phyloP scores from a whole-genome alignment of 2,113 vertebrate species.

The Micromys minutus region DNA sequence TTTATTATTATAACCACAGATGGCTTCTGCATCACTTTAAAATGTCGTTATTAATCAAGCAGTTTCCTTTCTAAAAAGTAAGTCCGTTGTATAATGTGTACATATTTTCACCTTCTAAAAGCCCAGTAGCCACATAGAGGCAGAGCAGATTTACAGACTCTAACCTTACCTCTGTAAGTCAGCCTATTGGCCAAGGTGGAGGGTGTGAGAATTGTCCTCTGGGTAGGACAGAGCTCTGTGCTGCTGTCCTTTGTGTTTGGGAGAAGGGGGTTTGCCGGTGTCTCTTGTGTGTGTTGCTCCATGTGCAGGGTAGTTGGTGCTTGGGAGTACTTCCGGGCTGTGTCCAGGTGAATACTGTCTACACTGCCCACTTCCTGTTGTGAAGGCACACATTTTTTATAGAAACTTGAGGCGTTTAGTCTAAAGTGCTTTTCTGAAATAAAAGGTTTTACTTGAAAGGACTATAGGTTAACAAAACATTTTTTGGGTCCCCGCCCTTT shows the following conservation, averaged over 20 bases:
- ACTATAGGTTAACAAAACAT: not conserved
- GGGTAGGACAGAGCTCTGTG: not conserved
- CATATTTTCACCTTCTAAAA: not conserved
- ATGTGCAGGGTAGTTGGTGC: fast-evolving
- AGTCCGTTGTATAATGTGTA: not conserved
- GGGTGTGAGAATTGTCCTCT: not conserved
- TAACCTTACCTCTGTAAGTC: not conserved
- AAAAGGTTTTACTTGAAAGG: not conserved
- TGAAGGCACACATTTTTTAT: not conserved
- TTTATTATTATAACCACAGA: not conserved
- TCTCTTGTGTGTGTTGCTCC: not conserved
- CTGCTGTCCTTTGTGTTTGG: not conserved
- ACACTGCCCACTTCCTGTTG: fast-evolving
- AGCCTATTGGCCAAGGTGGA: not conserved
- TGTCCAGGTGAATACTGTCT: not conserved
- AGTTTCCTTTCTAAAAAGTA: not conserved
- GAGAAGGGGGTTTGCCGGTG: not conserved
- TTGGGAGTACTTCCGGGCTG: fast-evolving
- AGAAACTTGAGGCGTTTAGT: not conserved
- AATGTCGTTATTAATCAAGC: not conserved
- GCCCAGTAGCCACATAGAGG: not conserved
- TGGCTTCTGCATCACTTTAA: not conserved
- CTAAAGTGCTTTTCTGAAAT: not conserved
- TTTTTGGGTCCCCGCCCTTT: not conserved
- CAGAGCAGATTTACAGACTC: not conserved